These are phyloP conservation scores for Calycopis cecrops DNA, from an alignment of 1,140 invertebrate genomes.

Conservation along the genomic window DNA sequence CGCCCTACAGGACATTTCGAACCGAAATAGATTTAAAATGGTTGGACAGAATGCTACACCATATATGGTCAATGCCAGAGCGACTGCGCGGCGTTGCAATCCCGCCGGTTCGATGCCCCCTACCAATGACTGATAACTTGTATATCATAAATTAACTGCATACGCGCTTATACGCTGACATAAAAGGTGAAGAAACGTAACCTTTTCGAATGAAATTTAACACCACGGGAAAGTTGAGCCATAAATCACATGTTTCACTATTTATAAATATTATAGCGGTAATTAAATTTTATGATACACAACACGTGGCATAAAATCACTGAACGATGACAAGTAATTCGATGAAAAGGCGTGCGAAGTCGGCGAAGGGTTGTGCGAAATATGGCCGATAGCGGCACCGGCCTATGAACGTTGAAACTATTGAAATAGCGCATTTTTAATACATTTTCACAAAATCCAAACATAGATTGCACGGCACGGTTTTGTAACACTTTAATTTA, in stretches of 20 bases:
- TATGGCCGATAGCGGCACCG: constrained; percentile 66
- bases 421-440: constrained; percentile 41
- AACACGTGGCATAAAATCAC: constrained; percentile 73
- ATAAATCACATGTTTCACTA: neutral
- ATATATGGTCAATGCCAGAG: constrained; percentile 65
- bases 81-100: constrained; percentile 65
- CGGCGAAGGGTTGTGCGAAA: constrained; percentile 59
- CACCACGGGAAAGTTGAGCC: constrained; percentile 34
- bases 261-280: constrained; percentile 3
- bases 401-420: constrained; percentile 34
- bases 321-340: constrained; percentile 68
- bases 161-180: constrained; percentile 34
- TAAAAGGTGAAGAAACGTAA: constrained; percentile 62
- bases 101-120: constrained; percentile 61
- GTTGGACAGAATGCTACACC: constrained; percentile 52
- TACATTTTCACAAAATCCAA: constrained; percentile 25
- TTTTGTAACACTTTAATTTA: constrained; percentile 51
- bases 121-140: constrained; percentile 40
- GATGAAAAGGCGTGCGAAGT: constrained; percentile 66
- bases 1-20: constrained; percentile 26
- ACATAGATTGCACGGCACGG: constrained; percentile 41
- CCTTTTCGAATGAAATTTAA: constrained; percentile 69
- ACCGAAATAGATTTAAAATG: constrained; percentile 56
- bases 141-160: constrained; percentile 26
- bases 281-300: constrained; percentile 33